Base-by-base conservation (phyloP, 2,113 vertebrate species). In the Embiotoca jacksoni region DNA sequence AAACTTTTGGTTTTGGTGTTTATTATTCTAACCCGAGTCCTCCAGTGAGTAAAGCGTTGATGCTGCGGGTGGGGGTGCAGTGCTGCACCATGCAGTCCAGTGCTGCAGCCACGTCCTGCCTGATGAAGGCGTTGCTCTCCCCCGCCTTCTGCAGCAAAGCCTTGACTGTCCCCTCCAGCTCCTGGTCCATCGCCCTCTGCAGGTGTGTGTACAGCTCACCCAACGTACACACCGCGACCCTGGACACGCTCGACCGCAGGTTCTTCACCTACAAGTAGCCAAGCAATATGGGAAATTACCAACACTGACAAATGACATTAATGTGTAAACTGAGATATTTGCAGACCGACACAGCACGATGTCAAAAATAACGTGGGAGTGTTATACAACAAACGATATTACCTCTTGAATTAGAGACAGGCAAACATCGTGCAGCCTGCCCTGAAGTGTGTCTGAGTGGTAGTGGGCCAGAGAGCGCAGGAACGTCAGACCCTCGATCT, bases 101-200 rank as follows among this genome's bases (percentile, higher is more conserved):
- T 0, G 98, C 96, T 73, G 92, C 95, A 81, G 98, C 97, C 70
- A 98, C 96, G 46, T 98, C 96, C 92, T 98, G 97, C 87, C 97
- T 93, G 66, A 99, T 97, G 90, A 99, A 99, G 68, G 95, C 94
- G 82, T 96, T 99, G 49, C 93, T 94, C 91, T 98, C 97, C 52
- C 96, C 96, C 16, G 97, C 95, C 87, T 99, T 99, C 68, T 96
- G 96, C 75, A 99, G 91, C 73, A 99, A 95, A 68, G 95, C 95
- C 88, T 95, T 96, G 41, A 96, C 96, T 66, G 95, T 94, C 55
- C 87, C 93, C 62, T 99, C 97, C 82, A 99, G 88, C 90, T 99
- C 97, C 90, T 96, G 96, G 90, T 99, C 98, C 98, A 99, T 99
- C 44, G 83, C 92, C 90, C 95, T 97, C 91, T 96, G 96, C 71